A percentile compares a stretch with the other conserved stretches of the same genome.
Evolutionary conservation across 2,797 vertebrate species (phyloP).

Genomic region (Argentina silus): DNA sequence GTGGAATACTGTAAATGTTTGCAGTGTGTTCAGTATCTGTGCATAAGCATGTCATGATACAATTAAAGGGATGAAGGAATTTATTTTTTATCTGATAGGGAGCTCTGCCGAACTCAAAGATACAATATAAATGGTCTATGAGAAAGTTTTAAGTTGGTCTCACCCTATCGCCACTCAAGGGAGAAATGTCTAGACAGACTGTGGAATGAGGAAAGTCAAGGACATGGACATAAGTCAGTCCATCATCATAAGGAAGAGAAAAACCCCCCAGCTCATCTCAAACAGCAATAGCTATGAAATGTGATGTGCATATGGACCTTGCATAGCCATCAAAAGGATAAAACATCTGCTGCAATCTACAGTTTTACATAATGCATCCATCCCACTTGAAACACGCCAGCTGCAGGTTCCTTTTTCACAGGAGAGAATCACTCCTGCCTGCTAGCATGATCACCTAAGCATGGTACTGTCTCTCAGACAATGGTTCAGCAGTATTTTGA

Average conservation of each 20-base stretch:
- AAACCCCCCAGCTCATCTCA: background rate
- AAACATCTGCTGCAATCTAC: conserved; percentile 49
- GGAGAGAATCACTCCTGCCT: conserved; percentile 39
- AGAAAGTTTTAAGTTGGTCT: conserved; percentile 35
- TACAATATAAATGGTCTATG: conserved; percentile 32
- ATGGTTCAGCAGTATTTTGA: conserved; percentile 42
- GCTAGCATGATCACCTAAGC: conserved; percentile 48
- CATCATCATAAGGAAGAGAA: conserved; percentile 24
- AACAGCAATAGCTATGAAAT: conserved; percentile 34
- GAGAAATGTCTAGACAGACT: conserved; percentile 23
- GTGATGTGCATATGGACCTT: conserved; percentile 3
- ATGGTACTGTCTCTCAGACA: conserved; percentile 25
- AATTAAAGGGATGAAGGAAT: conserved; percentile 40
- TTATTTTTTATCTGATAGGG: conserved; percentile 41
- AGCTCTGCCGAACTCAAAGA: conserved; percentile 41
- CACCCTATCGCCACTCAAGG: conserved; percentile 7
- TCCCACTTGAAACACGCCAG: conserved; percentile 43
- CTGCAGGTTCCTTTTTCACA: conserved; percentile 36
- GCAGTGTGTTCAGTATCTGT: background rate
- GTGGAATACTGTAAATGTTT: background rate
- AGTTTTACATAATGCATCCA: conserved; percentile 53
- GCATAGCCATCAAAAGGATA: conserved; percentile 5
- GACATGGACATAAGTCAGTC: conserved; percentile 22
- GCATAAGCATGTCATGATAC: conserved; percentile 13
- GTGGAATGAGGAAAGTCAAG: conserved; percentile 37